A percentile compares a stretch with the other conserved stretches of the same genome.
Evolutionary conservation across 2,113 vertebrate genomes (phyloP).

Genomic region (Riparia riparia): DNA sequence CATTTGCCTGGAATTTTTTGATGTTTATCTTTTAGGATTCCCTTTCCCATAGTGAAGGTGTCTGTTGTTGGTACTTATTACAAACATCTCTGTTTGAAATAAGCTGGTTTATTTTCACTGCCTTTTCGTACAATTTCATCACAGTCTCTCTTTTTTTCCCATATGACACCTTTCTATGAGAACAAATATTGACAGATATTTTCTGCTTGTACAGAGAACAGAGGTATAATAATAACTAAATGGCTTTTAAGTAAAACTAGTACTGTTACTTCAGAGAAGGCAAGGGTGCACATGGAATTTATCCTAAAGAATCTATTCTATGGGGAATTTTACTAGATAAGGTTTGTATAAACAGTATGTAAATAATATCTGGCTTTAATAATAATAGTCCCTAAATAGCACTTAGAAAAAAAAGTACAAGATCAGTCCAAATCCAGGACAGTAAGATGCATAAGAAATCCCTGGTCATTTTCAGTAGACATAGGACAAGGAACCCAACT

Average conservation of each 20-base stretch:
- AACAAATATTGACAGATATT: background rate
- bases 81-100: background rate
- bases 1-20: background rate
- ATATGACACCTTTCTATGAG: background rate
- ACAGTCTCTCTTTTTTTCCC: background rate
- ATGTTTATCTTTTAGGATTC: background rate
- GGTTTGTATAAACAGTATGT: background rate
- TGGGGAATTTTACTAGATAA: background rate
- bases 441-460: background rate
- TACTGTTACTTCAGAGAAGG: background rate
- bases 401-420: background rate
- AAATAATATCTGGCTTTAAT: background rate
- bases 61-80: background rate
- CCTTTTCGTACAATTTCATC: conserved; percentile 10
- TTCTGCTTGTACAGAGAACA: background rate
- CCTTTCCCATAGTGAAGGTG: background rate
- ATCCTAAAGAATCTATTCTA: background rate
- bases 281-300: background rate
- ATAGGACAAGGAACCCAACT: background rate
- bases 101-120: conserved; percentile 34
- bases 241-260: background rate
- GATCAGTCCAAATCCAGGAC: background rate
- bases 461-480: background rate
- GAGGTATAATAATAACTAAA: background rate
- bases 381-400: background rate